Conservation (phyloP, 1,140 invertebrate genomes). For the Drosophila repletoides region DNA sequence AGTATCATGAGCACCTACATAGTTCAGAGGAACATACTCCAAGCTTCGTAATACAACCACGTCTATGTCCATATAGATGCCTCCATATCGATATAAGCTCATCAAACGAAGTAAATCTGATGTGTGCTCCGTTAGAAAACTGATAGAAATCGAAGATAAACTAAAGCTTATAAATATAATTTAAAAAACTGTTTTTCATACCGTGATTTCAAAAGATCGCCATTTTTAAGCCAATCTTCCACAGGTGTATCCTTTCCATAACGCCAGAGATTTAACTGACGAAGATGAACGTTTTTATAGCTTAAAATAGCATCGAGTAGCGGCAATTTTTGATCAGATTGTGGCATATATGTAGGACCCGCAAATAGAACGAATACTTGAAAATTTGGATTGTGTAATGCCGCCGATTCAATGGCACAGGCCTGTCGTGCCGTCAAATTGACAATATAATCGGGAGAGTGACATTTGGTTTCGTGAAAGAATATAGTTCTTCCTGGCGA, state of each 20-base stretch:
- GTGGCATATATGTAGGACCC: slow-evolving; percentile 72
- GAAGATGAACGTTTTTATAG: slow-evolving; percentile 85
- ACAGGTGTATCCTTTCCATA: slow-evolving; percentile 86
- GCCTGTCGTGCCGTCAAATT: slow-evolving; percentile 84
- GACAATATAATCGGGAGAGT: slow-evolving; percentile 6
- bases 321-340: slow-evolving; percentile 38
- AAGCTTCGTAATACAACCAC: slow-evolving; percentile 87
- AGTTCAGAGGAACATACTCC: slow-evolving; percentile 85
- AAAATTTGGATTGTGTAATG: slow-evolving; percentile 84
- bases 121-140: not conserved
- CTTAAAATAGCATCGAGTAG: slow-evolving; percentile 80
- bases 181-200: slow-evolving; percentile 52
- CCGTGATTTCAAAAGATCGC: slow-evolving; percentile 83
- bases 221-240: slow-evolving; percentile 84
- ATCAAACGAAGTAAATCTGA: slow-evolving; percentile 84
- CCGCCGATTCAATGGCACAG: slow-evolving; percentile 87
- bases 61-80: slow-evolving; percentile 90
- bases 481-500: slow-evolving; percentile 84
- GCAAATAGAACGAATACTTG: slow-evolving; percentile 85
- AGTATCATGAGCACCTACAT: slow-evolving; percentile 83
- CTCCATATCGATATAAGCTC: slow-evolving; percentile 89
- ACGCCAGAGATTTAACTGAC: slow-evolving; percentile 84
- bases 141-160: not conserved
- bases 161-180: not conserved
- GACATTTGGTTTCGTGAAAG: slow-evolving; percentile 85